These are phyloP conservation scores for Ceyx cyanopectus DNA, from an alignment of 2,113 vertebrate genomes.

Conservation along the genomic window DNA sequence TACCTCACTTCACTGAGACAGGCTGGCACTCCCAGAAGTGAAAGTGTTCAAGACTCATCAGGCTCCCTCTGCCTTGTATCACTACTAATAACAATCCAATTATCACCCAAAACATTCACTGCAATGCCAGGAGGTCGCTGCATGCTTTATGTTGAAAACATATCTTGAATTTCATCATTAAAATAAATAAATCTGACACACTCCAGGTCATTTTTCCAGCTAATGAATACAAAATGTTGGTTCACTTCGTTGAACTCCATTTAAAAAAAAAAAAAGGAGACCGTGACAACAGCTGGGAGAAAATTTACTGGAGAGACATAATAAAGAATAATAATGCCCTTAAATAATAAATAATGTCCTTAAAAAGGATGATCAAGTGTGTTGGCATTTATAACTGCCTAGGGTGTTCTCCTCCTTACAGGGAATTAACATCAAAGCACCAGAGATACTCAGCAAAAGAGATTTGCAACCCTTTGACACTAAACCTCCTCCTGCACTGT, in stretches of 20 bases:
- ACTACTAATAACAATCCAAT: not conserved
- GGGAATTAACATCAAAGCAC: not conserved
- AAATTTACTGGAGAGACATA: not conserved
- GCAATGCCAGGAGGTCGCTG: not conserved
- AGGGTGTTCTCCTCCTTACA: not conserved
- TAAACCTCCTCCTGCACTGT: not conserved
- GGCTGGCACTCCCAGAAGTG: not conserved
- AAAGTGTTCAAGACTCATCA: not conserved
- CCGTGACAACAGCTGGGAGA: not conserved
- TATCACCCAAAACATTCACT: not conserved
- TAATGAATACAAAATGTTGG: not conserved
- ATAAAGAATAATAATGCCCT: not conserved
- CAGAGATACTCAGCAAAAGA: not conserved
- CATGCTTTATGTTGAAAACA: not conserved
- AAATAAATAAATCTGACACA: not conserved
- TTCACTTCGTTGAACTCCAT: not conserved
- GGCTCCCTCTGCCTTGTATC: not conserved
- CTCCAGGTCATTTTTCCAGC: not conserved
- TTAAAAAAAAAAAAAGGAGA: not conserved
- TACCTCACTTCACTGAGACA: not conserved
- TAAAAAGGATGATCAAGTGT: not conserved
- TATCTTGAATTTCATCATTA: not conserved
- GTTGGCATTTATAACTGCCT: not conserved
- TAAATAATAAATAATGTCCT: no score
- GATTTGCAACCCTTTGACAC: not conserved